phyloP scores from a whole-genome alignment of 2,797 vertebrate genomes.

The Mergus octosetaceus region DNA sequence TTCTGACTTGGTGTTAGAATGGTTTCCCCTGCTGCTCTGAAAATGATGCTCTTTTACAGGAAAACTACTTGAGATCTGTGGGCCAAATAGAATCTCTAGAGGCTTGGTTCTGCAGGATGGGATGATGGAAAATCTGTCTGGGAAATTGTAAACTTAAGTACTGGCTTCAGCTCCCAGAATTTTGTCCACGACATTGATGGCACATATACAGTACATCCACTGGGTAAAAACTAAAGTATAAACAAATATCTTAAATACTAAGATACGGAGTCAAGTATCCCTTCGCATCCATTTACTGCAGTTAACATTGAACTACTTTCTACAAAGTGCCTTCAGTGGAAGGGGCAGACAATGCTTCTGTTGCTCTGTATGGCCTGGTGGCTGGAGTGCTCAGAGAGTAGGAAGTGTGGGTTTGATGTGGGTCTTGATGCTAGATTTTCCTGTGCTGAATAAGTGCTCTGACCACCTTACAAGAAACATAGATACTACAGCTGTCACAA shows the following conservation, averaged over 20 bases:
- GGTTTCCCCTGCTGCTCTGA: background rate
- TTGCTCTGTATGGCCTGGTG: background rate
- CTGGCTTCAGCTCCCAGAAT: background rate
- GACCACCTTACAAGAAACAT: fast-evolving
- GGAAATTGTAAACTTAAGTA: background rate
- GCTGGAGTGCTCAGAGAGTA: background rate
- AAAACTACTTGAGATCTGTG: background rate
- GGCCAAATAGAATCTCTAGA: background rate
- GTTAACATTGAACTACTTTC: background rate
- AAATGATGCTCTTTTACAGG: background rate
- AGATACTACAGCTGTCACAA: background rate
- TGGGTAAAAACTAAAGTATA: background rate
- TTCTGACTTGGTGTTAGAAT: background rate
- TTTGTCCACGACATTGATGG: background rate
- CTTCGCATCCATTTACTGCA: background rate
- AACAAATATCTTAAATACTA: background rate
- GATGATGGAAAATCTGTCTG: background rate
- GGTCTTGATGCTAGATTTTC: background rate
- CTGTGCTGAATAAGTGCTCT: background rate
- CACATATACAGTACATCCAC: background rate
- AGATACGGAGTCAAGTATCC: background rate
- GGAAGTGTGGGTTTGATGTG: background rate
- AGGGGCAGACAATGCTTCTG: background rate
- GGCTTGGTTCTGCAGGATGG: background rate
- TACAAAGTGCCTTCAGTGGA: background rate